These are phyloP conservation scores for Nannoperca obscura DNA, from an alignment of 2,797 vertebrate genomes.

Conservation along the genomic window DNA sequence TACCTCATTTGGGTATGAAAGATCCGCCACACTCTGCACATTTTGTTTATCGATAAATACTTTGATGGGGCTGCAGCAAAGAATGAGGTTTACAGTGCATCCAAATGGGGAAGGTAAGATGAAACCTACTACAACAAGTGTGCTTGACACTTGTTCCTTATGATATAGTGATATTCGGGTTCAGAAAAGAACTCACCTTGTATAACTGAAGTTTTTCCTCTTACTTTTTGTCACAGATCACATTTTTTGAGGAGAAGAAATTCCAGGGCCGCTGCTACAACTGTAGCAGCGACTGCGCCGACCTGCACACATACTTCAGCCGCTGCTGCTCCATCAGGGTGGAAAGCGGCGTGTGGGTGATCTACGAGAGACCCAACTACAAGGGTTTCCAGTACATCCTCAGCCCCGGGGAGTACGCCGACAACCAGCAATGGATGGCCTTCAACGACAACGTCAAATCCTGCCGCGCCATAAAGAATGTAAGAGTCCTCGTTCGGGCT, in stretches of 20 bases:
- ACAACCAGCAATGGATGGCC: conserved; percentile 78
- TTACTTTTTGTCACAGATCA: conserved; percentile 60
- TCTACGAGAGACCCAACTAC: conserved; percentile 72
- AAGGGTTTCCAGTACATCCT: conserved; percentile 76
- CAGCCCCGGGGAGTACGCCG: conserved; percentile 66
- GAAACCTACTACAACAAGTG: neutral
- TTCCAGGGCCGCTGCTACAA: conserved; percentile 76
- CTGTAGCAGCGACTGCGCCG: conserved; percentile 70
- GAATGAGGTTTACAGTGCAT: conserved; percentile 55
- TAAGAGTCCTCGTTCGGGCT: conserved; percentile 35
- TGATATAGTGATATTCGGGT: neutral
- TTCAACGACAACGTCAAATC: conserved; percentile 74
- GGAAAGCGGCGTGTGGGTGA: conserved; percentile 72
- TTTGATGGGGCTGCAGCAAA: conserved; percentile 64
- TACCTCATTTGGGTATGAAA: conserved; percentile 79
- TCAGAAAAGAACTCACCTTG: neutral
- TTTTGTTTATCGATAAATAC: conserved; percentile 81
- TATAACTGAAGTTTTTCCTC: neutral
- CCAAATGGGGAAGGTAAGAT: conserved; percentile 79
- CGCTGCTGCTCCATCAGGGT: conserved; percentile 74
- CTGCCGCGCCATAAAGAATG: conserved; percentile 68
- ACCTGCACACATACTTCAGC: conserved; percentile 71
- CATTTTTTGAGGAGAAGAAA: conserved; percentile 75
- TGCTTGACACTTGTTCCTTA: neutral
- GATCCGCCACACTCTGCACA: conserved; percentile 73